A percentile compares a stretch with the other conserved stretches of the same genome.
phyloP scores from a whole-genome alignment of 2,797 vertebrate species.

The Amazona ochrocephala region DNA sequence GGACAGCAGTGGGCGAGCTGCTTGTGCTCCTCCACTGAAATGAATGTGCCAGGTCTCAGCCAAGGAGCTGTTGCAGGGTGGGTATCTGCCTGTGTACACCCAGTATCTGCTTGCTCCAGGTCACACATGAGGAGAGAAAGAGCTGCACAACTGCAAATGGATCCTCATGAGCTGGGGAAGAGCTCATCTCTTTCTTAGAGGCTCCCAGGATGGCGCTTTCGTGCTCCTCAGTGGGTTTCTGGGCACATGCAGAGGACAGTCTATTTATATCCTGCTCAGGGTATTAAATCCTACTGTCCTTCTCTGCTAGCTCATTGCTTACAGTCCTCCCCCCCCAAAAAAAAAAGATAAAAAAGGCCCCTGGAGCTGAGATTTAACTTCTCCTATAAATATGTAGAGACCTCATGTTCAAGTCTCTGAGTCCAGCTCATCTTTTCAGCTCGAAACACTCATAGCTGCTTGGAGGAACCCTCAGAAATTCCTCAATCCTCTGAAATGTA shows the following conservation, averaged over 20 bases:
- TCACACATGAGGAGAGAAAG: background rate
- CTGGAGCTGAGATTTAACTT: background rate
- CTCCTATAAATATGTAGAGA: background rate
- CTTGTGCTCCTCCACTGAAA: background rate
- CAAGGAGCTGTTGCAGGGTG: background rate
- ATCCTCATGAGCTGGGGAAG: background rate
- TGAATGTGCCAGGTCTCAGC: background rate
- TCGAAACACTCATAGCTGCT: background rate
- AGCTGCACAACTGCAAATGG: background rate
- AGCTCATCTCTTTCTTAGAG: background rate
- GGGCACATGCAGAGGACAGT: background rate
- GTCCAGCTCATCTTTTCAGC: background rate
- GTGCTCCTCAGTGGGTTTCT: background rate
- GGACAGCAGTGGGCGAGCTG: background rate
- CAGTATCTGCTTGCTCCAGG: background rate
- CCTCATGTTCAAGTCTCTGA: background rate
- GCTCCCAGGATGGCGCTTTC: accelerated
- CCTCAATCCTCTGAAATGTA: background rate
- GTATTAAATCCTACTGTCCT: background rate
- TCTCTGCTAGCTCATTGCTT: background rate
- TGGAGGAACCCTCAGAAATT: background rate
- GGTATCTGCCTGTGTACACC: background rate
- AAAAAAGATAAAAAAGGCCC: background rate
- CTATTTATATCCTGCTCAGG: background rate
- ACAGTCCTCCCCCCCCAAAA: background rate